Base-by-base conservation (phyloP, 2,113 vertebrate species). In the Anseranas semipalmata region DNA sequence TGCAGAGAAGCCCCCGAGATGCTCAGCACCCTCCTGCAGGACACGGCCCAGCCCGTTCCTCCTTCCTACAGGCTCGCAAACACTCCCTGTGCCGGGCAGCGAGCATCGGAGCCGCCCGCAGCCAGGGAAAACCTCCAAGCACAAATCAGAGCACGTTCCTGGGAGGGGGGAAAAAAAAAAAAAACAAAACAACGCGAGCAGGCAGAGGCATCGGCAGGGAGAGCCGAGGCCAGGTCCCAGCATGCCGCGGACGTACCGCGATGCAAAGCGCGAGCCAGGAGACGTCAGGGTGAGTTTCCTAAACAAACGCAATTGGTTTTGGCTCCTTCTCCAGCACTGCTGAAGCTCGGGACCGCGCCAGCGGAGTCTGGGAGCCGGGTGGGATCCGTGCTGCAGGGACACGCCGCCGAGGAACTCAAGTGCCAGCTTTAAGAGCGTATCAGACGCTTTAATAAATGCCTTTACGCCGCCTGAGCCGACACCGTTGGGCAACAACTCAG, bases 1-100 rank as follows among this genome's bases (percentile, higher is more conserved):
- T 76, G 15, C 1, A 3, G 33, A 41, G n/a, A 52, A 50, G 41
- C 12, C n/a, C 20, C 27, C 1, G 1, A 52, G 52, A 19, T 1
- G 0, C 3, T 19, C 45, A 91, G 78, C 39, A n/a, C 37, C 37
- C 30, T 41, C 50, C 65, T 37, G 39, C 62, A 41, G 53, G 78
- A 32, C 63, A 83, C 72, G 77, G 41, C 53, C 35, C 53, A 66
- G 33, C 67, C 76, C 5, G 1, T 8, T 32, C 58, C 74, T 58
- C 39, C 67, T 33, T 22, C 15, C 53, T 15, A 32, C 35, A 15
- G 30, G 39, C 53, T 52, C 18, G 32, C 14, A 11, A 70, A 58
- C 3, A 0, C 41, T 46, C 39, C 66, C 71, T 68, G 59, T 46
- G 12, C 30, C 16, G 13, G 12, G 67, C 13, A 79, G 56, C 53